Percentiles rank a stretch among this genome's conserved stretches.
Conservation (phyloP, 1,140 invertebrate species). For the Euglossa dilemma region DNA sequence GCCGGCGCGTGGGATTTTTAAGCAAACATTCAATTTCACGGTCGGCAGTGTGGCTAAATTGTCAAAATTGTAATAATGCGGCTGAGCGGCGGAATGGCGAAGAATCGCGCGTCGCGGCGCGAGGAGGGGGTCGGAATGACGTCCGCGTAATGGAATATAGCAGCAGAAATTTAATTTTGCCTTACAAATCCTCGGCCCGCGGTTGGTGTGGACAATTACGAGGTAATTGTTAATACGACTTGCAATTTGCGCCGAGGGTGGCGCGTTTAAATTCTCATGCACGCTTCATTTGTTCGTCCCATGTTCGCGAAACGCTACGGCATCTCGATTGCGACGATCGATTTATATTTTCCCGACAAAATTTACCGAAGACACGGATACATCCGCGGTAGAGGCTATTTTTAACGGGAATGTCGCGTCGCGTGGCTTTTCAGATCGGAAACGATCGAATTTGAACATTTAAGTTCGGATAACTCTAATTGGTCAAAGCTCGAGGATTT, state of each 20-base stretch:
- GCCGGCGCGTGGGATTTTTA: not conserved
- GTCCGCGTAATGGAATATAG: constrained; percentile 44
- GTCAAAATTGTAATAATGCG: constrained; percentile 48
- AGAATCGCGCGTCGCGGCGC: constrained; percentile 13
- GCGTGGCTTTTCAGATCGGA: not conserved
- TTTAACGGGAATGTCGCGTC: not conserved
- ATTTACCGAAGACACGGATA: not conserved
- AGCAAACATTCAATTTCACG: constrained; percentile 35
- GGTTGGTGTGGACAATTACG: constrained; percentile 61
- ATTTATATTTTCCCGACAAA: not conserved
- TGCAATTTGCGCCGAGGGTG: constrained; percentile 42
- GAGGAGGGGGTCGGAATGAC: constrained; percentile 24
- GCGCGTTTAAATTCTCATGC: constrained; percentile 47
- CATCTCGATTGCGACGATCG: not conserved
- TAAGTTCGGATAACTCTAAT: not conserved
- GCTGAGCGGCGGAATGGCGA: constrained; percentile 10
- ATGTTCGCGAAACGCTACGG: constrained; percentile 3
- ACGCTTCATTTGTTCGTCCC: constrained; percentile 48
- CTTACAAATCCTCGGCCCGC: constrained; percentile 50
- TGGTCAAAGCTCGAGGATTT: not conserved
- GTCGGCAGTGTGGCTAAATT: constrained; percentile 24
- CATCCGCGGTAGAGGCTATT: not conserved
- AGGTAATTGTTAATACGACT: constrained; percentile 62
- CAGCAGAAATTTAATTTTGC: constrained; percentile 56
- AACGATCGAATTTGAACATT: not conserved